A percentile compares a stretch with the other conserved stretches of the same genome.
Conservation (phyloP, 2,888 invertebrate species). For the Argyresthia goedartella region DNA sequence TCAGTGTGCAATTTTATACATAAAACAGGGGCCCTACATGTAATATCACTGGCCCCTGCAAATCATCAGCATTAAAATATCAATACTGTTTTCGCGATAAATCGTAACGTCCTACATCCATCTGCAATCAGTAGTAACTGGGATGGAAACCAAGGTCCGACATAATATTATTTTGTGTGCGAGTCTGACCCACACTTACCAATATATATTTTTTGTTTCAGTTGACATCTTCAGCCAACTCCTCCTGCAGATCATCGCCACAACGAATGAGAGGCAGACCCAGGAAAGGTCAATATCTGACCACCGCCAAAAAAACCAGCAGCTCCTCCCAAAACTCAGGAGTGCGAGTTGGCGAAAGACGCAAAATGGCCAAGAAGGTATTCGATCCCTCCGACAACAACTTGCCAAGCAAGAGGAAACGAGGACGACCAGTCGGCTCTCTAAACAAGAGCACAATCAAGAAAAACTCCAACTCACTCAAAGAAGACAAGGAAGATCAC, state of each 20-base stretch:
- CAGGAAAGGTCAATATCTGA: slow-evolving; percentile 42
- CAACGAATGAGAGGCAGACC: slow-evolving; percentile 57
- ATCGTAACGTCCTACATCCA: no score
- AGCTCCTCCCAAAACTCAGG: slow-evolving; percentile 28
- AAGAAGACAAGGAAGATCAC: slow-evolving; percentile 42
- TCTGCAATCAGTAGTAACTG: no score
- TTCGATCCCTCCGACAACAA: slow-evolving; percentile 90
- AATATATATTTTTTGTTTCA: slow-evolving; percentile 18
- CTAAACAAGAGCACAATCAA: slow-evolving; percentile 72
- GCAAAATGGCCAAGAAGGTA: slow-evolving; percentile 85
- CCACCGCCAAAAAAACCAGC: slow-evolving; percentile 13
- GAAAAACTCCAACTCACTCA: slow-evolving; percentile 48
- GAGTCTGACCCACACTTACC: no score
- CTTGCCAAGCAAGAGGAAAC: slow-evolving; percentile 77
- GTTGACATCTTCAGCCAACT: slow-evolving; percentile 66
- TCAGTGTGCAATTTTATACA: no score
- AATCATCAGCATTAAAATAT: no score
- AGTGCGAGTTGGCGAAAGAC: slow-evolving; percentile 70
- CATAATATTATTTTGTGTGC: no score
- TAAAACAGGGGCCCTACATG: no score
- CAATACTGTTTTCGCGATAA: no score
- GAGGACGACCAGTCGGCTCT: slow-evolving; percentile 76
- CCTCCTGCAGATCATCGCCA: slow-evolving; percentile 61
- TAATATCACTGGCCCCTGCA: no score
- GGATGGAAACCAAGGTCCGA: no score